Evolutionary conservation across 2,888 invertebrate genomes (phyloP), one percentile per base, ranked within the genome.

Genomic region (Pseudolycoriella hygida): DNA sequence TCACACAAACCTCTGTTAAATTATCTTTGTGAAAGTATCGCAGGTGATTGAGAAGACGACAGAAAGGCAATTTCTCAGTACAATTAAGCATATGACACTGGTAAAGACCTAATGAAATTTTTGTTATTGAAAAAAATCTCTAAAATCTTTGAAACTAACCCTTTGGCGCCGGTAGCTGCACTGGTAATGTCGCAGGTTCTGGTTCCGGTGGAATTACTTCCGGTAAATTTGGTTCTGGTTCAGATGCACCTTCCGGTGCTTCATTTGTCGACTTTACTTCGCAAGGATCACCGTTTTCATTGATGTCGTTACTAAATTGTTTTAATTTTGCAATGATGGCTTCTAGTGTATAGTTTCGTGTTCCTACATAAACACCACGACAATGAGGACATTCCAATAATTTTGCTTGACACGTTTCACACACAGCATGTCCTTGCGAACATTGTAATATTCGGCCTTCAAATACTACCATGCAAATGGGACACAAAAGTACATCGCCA

Each of bases 261-360:
- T 39, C 43, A 4, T 17, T 18, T 1, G 44, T 41, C 1, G 43
- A 47, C 3, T 49, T 44, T 5, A 45, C 42, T 41, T 46, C 45
- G 15, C 41, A 11, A 11, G 11, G 11, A 3, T 38, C 43, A 46
- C 19, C 50, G 49, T 1, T 48, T 38, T 8, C 46, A 37, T 31
- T 20, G 42, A n/a, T 34, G 11, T 15, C 39, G 15, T 11, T 17
- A n/a, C 32, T 40, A 11, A 46, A 19, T 59, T 64, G 69, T 51
- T 59, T 63, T 50, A 73, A 64, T 57, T 68, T 70, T 1, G 64
- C 58, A 49, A 70, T 65, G 32, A 74, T 62, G 54, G 68, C 67
- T 58, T 74, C 73, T 57, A 71, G 69, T 17, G 71, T 65, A 58
- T 69, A 72, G 53, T 71, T 73, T 47, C 73, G 64, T 10, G 71